A percentile compares a stretch with the other conserved stretches of the same genome.
Conservation (phyloP, 2,797 vertebrate species). For the Sebastes minor region DNA sequence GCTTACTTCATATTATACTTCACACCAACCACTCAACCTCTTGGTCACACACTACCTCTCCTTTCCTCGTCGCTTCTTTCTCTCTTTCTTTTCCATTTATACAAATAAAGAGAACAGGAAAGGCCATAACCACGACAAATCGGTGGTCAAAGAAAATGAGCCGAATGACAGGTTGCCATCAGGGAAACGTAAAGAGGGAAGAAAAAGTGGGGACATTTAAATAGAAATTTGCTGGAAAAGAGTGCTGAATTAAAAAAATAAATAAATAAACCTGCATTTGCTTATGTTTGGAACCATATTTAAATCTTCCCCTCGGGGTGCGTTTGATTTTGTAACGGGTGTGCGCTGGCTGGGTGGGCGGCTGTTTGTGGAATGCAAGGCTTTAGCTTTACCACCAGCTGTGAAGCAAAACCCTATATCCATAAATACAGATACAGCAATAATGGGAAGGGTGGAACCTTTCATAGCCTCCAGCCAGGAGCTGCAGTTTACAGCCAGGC, state of each 20-base stretch:
- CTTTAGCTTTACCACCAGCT: constrained; percentile 34
- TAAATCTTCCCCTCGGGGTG: constrained; percentile 32
- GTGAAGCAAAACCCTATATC: constrained; percentile 32
- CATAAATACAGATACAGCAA: constrained; percentile 55
- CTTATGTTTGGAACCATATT: constrained; percentile 23
- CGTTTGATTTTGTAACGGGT: constrained; percentile 47
- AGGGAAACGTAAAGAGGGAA: not conserved
- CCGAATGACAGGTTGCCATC: constrained; percentile 2
- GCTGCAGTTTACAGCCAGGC: constrained; percentile 45
- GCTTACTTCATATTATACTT: not conserved
- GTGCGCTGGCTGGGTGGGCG: constrained; percentile 34
- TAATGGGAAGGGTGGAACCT: constrained; percentile 37
- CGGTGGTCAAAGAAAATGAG: not conserved
- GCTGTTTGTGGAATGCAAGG: constrained; percentile 22
- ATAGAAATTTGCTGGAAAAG: not conserved
- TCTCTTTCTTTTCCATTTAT: not conserved
- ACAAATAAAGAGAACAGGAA: not conserved
- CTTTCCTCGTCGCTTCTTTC: not conserved
- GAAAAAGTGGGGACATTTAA: not conserved
- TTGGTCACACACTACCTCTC: not conserved
- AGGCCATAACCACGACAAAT: not conserved
- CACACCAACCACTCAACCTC: not conserved
- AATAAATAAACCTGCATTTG: not conserved
- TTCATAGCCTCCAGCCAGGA: constrained; percentile 40
- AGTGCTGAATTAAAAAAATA: not conserved